Percentiles rank a stretch among this genome's conserved stretches.
These are phyloP conservation scores for Todus mexicanus DNA, from an alignment of 2,797 vertebrate species.

Conservation along the genomic window DNA sequence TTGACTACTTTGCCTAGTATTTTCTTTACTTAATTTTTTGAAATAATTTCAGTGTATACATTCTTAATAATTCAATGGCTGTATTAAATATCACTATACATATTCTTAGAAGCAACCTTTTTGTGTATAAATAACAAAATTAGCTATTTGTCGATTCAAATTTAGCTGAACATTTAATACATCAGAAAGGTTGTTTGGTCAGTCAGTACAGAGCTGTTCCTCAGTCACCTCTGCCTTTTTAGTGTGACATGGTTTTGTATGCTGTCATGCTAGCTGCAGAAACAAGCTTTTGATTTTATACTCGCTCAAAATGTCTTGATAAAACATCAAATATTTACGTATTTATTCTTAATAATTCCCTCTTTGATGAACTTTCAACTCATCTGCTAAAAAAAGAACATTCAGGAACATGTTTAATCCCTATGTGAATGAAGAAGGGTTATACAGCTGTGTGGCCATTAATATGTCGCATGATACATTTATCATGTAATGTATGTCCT, in stretches of 20 bases:
- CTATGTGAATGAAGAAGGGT: not conserved
- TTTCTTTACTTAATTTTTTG: not conserved
- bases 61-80: not conserved
- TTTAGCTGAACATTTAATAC: not conserved
- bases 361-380: not conserved
- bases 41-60: not conserved
- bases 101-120: not conserved
- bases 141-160: not conserved
- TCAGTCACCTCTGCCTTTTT: not conserved
- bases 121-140: not conserved
- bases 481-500: not conserved
- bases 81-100: not conserved
- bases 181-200: not conserved
- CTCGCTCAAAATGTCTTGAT: not conserved
- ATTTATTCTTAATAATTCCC: not conserved
- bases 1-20: not conserved
- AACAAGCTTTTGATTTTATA: conserved; percentile 6
- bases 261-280: not conserved
- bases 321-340: not conserved
- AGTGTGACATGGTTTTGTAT: not conserved
- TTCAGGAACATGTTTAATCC: not conserved
- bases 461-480: not conserved
- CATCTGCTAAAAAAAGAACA: not conserved
- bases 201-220: not conserved
- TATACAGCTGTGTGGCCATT: not conserved